Percentiles rank a stretch among this genome's conserved stretches.
Conservation (phyloP, 2,888 invertebrate genomes). For the Holacanthella duospinosa region DNA sequence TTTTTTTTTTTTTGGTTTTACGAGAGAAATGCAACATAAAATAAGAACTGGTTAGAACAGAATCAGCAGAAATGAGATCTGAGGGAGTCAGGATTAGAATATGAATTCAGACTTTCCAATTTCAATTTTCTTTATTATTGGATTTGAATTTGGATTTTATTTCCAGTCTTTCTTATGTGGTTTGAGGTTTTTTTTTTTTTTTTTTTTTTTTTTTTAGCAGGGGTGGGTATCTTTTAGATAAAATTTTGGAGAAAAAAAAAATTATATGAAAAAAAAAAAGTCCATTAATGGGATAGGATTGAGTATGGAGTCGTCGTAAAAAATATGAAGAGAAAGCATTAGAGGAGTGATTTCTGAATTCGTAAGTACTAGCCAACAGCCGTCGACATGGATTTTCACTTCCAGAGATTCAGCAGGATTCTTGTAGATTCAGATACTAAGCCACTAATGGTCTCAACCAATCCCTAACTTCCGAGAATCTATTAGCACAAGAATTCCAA, state of each 20-base stretch:
- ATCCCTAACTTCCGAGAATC: background rate
- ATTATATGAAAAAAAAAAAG: background rate
- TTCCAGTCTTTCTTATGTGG: background rate
- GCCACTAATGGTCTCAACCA: background rate
- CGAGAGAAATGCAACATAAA: no score
- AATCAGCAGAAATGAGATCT: background rate
- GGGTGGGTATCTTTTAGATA: background rate
- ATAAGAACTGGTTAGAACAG: background rate
- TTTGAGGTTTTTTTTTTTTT: background rate
- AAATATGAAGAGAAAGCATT: no score
- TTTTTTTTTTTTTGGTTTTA: no score
- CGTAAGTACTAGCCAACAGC: background rate
- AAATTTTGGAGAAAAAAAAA: background rate
- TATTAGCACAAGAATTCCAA: conserved; percentile 1
- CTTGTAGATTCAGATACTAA: no score
- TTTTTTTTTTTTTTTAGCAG: background rate
- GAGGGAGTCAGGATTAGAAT: background rate
- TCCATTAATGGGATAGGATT: background rate
- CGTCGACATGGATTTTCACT: background rate
- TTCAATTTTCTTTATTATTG: no score
- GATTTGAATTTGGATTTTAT: no score
- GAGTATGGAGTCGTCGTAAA: no score
- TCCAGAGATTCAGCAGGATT: background rate
- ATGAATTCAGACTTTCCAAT: background rate
- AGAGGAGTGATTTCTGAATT: background rate